Base-by-base conservation (phyloP, 2,888 invertebrate species). In the Lottia scabra region DNA sequence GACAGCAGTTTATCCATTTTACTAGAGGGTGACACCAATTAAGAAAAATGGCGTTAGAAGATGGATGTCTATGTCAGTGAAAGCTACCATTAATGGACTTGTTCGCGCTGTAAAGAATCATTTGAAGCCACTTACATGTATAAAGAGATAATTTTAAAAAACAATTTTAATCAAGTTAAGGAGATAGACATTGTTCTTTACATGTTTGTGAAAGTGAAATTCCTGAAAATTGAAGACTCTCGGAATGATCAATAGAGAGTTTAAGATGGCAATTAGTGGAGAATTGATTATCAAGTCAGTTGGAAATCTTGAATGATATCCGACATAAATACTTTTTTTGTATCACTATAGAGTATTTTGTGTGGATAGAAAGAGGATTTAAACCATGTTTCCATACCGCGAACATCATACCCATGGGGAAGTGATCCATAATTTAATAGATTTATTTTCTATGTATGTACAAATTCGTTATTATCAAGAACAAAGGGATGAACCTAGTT, bases 371-470 rank as follows among this genome's bases (percentile, higher is more conserved):
- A 19, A 19, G 56, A 15, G 19, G 23, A 23, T 56, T 23, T 56
- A 19, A 56, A 56, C 19, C 56, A 56, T 56, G 56, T 56, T 56
- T 56, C 56, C 56, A 12, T 56, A 56, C 23, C 19, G 56, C 2
- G 56, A 56, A 56, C 23, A 70, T 65, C 64, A 63, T 48, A 48
- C 65, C 46, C 64, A 70, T 65, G 70, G 68, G 3, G 66, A 64
- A 27, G 68, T 72, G 16, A 68, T 72, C n/a, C 68, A 72, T 16
- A 72, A 68, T 30, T 65, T 72, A n/a, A 68, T 72, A 10, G 72
- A 68, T 30, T 45, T 72, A 38, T 43, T 72, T 30, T 65, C 65
- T 23, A 72, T 72, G 72, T 72, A 72, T 65, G 72, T 72, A 56
- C 72, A 72, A 43, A 65, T 72, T n/a, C 68, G 68, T 15, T 44